Percentiles rank a stretch among this genome's conserved stretches.
Evolutionary conservation across 2,797 vertebrate genomes (phyloP).

Genomic region (Phoebastria nigripes): DNA sequence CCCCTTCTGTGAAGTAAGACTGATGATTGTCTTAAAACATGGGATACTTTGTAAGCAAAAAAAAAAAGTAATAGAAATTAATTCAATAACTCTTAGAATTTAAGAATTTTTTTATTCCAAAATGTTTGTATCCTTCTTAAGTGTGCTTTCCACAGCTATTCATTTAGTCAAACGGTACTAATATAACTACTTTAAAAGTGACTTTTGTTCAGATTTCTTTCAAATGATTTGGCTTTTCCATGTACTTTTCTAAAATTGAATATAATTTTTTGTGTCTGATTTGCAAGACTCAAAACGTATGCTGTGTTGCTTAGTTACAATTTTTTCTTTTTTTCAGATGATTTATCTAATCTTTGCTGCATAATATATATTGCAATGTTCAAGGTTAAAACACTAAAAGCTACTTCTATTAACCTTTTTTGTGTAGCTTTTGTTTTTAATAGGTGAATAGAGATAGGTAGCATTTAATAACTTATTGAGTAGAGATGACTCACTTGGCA

Average conservation of each 20-base stretch:
- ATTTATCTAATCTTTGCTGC: background rate
- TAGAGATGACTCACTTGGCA: background rate
- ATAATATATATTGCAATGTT: background rate
- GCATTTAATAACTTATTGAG: slow-evolving; percentile 2
- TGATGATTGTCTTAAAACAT: background rate
- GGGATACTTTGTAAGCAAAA: background rate
- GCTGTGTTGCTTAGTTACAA: background rate
- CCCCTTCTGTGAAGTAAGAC: background rate
- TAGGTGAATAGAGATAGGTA: background rate
- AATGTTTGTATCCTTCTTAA: background rate
- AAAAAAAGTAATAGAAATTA: background rate
- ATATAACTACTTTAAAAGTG: background rate
- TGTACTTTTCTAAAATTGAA: background rate
- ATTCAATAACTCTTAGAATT: background rate
- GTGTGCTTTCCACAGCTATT: background rate
- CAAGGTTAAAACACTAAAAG: background rate
- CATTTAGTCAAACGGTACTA: background rate
- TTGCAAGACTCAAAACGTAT: background rate
- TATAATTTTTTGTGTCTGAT: background rate
- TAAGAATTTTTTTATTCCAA: background rate
- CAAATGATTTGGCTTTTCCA: background rate
- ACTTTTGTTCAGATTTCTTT: background rate
- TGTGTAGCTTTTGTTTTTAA: background rate
- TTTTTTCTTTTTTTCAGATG: background rate
- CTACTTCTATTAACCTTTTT: background rate